These are phyloP conservation scores for Ibycter americanus DNA, from an alignment of 2,797 vertebrate species.

Conservation along the genomic window DNA sequence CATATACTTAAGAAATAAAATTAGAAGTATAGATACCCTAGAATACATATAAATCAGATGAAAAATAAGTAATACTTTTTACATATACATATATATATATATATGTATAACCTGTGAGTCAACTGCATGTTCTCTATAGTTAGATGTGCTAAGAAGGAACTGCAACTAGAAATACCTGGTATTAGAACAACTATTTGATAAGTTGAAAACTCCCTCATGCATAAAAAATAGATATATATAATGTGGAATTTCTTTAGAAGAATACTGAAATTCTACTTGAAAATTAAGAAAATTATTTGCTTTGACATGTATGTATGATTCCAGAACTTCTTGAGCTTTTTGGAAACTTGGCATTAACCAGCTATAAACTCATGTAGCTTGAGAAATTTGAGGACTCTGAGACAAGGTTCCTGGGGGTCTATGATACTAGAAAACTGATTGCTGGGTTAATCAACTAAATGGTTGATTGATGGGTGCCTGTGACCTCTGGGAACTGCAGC, in stretches of 20 bases:
- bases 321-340: neutral
- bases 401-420: neutral
- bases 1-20: neutral
- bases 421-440: neutral
- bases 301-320: fast-evolving
- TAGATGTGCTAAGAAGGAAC: neutral
- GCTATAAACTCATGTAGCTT: neutral
- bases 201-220: neutral
- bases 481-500: fast-evolving
- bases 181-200: neutral
- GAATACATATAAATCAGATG: neutral
- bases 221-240: neutral
- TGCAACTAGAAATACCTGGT: neutral
- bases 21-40: neutral
- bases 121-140: neutral
- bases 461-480: neutral
- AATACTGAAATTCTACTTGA: neutral
- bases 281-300: neutral
- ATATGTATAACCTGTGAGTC: neutral
- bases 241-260: neutral
- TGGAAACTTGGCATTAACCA: neutral
- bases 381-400: neutral
- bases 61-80: neutral
- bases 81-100: fast-evolving
- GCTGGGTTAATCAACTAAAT: neutral